Evolutionary conservation across 2,113 vertebrate species (phyloP), one percentile per base, ranked within the genome.

Genomic region (Micronycteris hirsuta): DNA sequence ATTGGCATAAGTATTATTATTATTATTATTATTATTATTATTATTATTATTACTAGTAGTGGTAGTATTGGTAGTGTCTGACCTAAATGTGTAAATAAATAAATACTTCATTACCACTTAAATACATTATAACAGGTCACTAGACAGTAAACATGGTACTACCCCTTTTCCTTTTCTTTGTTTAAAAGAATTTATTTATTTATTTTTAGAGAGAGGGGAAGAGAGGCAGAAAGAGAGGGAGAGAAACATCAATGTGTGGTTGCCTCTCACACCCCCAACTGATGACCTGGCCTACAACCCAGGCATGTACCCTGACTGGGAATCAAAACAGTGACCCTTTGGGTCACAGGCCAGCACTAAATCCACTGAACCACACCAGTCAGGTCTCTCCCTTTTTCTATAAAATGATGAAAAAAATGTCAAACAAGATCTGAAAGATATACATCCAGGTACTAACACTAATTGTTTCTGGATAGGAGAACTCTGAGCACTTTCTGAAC

Each of bases 321-420:
- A 56, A 20, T 56, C 7, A 2, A 56, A 56, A 4, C 17, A 56
- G 54, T 15, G 19, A 56, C 54, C 54, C 19, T 17, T 56, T 56
- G 54, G 54, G 20, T 56, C 54, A 56, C 20, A 22, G 54, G 19
- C 54, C 54, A 56, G 54, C 54, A 56, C 54, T 56, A 19, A 56
- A 56, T 56, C 54, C 54, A 56, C 54, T 56, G 54, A 56, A 56
- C 54, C 54, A 56, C 20, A 56, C 54, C 7, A 56, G 54, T 22
- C 54, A 22, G 7, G 54, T 68, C 52, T 52, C 61, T 67, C 26
- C 24, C 5, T 94, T 82, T 91, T 89, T 85, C 71, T 19, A 78
- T 54, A 89, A 89, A 96, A 96, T 71, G 33, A 26, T 45, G 86
- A 58, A 68, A 56, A 84, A 89, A 82, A 87, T 14, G 24, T 74